phyloP scores from a whole-genome alignment of 2,113 vertebrate genomes.

The Prietella phreatophila region DNA sequence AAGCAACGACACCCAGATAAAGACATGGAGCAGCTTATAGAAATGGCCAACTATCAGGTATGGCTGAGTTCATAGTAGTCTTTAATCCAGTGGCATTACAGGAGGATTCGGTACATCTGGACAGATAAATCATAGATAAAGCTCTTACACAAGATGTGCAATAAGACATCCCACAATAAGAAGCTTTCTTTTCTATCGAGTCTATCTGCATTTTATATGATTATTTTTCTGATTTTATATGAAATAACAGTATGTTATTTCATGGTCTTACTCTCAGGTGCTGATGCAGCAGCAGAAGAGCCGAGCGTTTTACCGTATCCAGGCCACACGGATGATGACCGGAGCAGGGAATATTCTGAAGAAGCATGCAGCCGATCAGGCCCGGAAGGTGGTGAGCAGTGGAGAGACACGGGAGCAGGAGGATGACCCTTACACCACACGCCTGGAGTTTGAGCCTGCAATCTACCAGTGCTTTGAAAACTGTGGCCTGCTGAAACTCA shows the following conservation, averaged over 20 bases:
- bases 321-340: constrained; percentile 73
- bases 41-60: constrained; percentile 83
- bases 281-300: constrained; percentile 72
- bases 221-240: constrained; percentile 6
- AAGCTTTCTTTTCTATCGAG: neutral
- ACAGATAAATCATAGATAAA: neutral
- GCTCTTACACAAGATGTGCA: neutral
- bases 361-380: constrained; percentile 71
- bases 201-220: neutral
- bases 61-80: constrained; percentile 39
- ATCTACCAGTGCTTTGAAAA: constrained; percentile 84
- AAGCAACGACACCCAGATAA: constrained; percentile 80
- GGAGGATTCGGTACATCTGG: neutral
- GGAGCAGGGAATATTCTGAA: constrained; percentile 73
- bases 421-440: constrained; percentile 70
- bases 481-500: constrained; percentile 79
- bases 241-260: constrained; percentile 37
- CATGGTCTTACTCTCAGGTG: constrained; percentile 50
- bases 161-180: neutral
- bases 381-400: constrained; percentile 75
- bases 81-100: neutral
- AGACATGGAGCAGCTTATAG: constrained; percentile 83
- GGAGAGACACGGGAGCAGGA: constrained; percentile 71
- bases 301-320: constrained; percentile 71
- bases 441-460: constrained; percentile 74